These are phyloP conservation scores for Spea multiplicata DNA, from an alignment of 2,113 vertebrate genomes.

Conservation along the genomic window DNA sequence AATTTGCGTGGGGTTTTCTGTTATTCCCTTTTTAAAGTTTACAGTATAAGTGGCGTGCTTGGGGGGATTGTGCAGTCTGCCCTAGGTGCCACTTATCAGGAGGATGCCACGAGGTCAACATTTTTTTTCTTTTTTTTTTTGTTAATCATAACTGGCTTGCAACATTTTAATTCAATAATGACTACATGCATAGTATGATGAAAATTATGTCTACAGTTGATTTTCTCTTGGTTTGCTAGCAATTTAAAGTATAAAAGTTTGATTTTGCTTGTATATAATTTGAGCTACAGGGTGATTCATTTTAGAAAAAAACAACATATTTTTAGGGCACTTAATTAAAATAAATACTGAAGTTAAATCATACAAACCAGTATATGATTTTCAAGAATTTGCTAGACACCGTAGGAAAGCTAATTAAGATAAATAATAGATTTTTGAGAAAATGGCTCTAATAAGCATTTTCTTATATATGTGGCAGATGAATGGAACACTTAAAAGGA, in stretches of 20 bases:
- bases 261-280: background rate
- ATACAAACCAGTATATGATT: conserved; percentile 12
- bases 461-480: conserved; percentile 24
- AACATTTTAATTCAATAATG: no score
- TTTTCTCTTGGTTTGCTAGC: no score
- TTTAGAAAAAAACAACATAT: background rate
- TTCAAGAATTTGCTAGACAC: conserved; percentile 17
- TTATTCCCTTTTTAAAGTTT: no score
- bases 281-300: conserved; percentile 3
- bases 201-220: no score
- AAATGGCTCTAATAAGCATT: conserved; percentile 23
- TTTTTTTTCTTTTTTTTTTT: no score
- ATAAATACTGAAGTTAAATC: conserved; percentile 14
- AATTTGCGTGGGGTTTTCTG: no score
- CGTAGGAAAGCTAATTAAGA: conserved; percentile 22
- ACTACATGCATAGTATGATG: no score
- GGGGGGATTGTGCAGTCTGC: no score
- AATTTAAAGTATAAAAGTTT: background rate
- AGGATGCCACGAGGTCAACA: no score
- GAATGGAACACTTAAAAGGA: conserved; percentile 30
- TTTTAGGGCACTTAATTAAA: conserved; percentile 4
- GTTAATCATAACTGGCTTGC: no score
- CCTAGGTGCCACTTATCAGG: no score
- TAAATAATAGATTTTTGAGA: conserved; percentile 39
- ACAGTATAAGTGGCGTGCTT: no score